These are phyloP conservation scores for Fragum fragum DNA, from an alignment of 2,888 invertebrate species.

Conservation along the genomic window DNA sequence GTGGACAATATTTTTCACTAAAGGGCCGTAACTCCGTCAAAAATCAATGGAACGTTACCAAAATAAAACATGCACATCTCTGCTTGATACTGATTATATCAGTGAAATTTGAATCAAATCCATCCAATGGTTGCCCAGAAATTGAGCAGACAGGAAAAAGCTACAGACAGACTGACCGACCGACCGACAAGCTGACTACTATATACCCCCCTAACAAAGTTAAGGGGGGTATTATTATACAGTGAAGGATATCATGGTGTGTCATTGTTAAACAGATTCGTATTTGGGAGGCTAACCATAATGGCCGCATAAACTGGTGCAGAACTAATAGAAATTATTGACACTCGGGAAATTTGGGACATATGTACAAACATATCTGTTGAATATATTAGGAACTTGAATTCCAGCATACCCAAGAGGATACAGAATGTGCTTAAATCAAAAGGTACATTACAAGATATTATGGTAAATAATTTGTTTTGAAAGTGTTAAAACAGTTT, in stretches of 20 bases:
- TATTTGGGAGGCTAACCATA: not conserved
- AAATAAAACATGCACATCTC: too few species aligned
- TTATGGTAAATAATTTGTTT: not conserved
- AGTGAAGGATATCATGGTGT: not conserved
- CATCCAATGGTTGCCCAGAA: too few species aligned
- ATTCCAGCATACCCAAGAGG: not conserved
- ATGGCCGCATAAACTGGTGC: not conserved
- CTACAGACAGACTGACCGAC: too few species aligned
- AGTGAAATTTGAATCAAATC: too few species aligned
- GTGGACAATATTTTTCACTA: too few species aligned
- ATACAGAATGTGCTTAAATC: not conserved
- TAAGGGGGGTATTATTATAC: too few species aligned
- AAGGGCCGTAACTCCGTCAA: too few species aligned
- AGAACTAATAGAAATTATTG: not conserved
- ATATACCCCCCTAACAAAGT: too few species aligned
- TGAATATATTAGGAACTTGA: not conserved
- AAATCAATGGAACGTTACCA: too few species aligned
- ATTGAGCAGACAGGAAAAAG: too few species aligned
- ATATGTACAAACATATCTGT: not conserved
- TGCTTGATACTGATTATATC: too few species aligned
- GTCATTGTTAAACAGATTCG: not conserved
- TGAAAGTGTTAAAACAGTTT: not conserved
- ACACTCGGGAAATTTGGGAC: not conserved
- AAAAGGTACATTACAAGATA: constrained; percentile 13
- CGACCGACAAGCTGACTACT: too few species aligned